Evolutionary conservation across 2,888 invertebrate genomes (phyloP).

Genomic region (Apodemia duryi): DNA sequence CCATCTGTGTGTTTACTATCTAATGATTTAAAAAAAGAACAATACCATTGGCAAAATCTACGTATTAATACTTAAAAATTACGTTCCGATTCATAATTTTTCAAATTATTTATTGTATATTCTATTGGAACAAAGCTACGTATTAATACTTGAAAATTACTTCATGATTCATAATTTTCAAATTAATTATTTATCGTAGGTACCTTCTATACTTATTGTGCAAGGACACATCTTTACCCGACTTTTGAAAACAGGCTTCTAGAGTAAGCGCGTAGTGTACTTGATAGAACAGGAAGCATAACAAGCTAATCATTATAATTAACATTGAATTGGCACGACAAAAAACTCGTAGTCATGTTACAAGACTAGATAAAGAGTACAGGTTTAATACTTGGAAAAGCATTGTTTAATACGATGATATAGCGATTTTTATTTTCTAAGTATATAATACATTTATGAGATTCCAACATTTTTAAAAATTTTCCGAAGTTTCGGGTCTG

Average conservation of each 20-base stretch:
- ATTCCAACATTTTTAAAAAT: no score
- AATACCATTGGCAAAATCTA: background rate
- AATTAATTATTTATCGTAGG: no score
- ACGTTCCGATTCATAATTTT: no score
- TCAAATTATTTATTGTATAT: no score
- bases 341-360: background rate
- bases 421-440: no score
- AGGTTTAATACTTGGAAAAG: no score
- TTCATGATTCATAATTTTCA: background rate
- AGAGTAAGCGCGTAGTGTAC: constrained; percentile 18
- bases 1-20: no score
- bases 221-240: background rate
- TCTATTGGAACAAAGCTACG: no score
- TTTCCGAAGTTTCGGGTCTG: no score
- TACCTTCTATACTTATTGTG: background rate
- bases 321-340: constrained; percentile 3
- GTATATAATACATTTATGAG: no score
- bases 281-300: constrained; percentile 18
- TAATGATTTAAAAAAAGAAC: no score
- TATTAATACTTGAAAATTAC: background rate
- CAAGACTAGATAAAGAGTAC: background rate
- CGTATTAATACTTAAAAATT: background rate
- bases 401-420: no score
- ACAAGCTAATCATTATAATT: background rate
- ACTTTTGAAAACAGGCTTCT: background rate